Evolutionary conservation across 2,888 invertebrate genomes (phyloP), one percentile per base, ranked within the genome.

Genomic region (Blera fallax): DNA sequence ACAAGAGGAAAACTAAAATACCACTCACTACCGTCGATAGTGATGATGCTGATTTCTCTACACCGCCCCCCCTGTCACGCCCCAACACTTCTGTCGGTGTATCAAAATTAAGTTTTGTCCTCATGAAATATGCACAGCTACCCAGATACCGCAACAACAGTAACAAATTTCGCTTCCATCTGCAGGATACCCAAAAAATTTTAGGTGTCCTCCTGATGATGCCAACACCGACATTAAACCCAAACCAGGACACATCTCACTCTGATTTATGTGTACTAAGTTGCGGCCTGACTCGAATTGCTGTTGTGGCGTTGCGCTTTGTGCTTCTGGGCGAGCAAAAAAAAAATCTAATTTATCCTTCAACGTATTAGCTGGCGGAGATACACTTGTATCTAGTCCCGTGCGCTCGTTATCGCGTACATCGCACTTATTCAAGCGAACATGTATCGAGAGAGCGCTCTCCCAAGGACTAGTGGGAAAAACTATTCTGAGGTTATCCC

Each of bases 121-220:
- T 80, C 80, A 84, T 84, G 70, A 76, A 84, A 80, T 84, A 84
- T 84, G 84, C 74, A 84, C 74, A 84, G 8, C 64, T 58, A 43
- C 34, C 54, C 50, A 50, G 58, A 50, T 64, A 58, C 76, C 56
- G 27, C 70, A 76, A 70, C 77, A 65, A 50, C 58, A 64, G 58
- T 48, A 77, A 34, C 62, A 64, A 72, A 54, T 70, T 56, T 76
- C 27, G 10, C 24, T 14, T 69, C 34, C 50, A 32, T 64, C 16
- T 29, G 21, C 48, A 76, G 54, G 54, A 58, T 72, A 45, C 56
- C 69, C 56, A 58, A 50, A 81, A 54, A 29, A 62, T 40, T 81
- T 45, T 48, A 21, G 58, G 50, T 82, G 65, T 72, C 70, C 76
- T 70, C 56, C 24, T 45, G 74, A 70, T 77, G 73, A 84, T 74